A percentile compares a stretch with the other conserved stretches of the same genome.
Conservation (phyloP, 1,140 invertebrate species). For the Maniola jurtina region DNA sequence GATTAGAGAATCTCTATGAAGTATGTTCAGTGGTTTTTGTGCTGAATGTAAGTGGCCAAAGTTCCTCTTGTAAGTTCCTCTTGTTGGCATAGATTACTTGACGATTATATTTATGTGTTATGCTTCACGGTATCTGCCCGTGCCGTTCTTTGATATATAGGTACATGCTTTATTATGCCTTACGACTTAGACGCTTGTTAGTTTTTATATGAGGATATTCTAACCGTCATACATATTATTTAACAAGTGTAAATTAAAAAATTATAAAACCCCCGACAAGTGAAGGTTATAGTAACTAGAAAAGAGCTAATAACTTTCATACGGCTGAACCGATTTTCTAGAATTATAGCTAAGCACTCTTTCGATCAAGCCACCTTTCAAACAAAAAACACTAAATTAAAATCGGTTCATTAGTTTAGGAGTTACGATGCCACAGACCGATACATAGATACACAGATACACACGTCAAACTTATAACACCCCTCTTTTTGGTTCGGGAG, state of each 20-base stretch:
- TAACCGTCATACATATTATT: not conserved
- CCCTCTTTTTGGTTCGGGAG: no score
- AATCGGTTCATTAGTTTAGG: no score
- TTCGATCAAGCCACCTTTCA: no score
- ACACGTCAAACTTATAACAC: no score
- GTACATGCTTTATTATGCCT: constrained; percentile 15
- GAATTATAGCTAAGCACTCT: no score
- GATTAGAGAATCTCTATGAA: not conserved
- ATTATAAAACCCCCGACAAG: no score
- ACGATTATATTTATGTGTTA: constrained; percentile 15
- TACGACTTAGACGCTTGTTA: not conserved
- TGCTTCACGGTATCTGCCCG: constrained; percentile 23
- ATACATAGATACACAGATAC: no score
- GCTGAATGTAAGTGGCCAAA: constrained; percentile 8
- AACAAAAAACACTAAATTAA: no score
- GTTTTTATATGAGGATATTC: not conserved
- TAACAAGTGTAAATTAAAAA: not conserved
- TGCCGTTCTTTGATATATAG: constrained; percentile 29
- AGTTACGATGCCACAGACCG: no score
- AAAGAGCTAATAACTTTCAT: no score
- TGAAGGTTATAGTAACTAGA: no score
- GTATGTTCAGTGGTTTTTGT: not conserved
- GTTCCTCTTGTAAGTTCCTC: constrained; percentile 6
- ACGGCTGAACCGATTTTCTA: no score
- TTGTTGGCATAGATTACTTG: not conserved